Evolutionary conservation across 2,113 vertebrate species (phyloP).

Genomic region (Gambusia affinis): DNA sequence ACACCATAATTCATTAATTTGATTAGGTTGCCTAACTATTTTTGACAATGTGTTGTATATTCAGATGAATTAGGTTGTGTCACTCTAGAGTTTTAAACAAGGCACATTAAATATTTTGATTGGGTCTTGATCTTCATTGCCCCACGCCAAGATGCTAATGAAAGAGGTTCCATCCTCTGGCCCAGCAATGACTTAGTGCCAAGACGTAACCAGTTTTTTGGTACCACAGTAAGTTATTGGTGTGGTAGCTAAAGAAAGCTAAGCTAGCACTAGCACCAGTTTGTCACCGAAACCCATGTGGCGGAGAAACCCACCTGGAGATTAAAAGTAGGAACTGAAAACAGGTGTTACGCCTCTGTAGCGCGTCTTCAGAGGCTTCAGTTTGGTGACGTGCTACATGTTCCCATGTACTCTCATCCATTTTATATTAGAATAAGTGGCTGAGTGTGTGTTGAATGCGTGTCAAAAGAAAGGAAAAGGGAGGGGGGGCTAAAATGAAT

Average conservation of each 20-base stretch:
- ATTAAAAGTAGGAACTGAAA: slow-evolving; percentile 12
- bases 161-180: too few relatives aligned
- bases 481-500: slow-evolving; percentile 28
- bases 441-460: slow-evolving; percentile 22
- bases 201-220: too few relatives aligned
- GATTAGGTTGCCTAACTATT: too few relatives aligned
- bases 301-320: background rate
- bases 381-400: slow-evolving; percentile 1
- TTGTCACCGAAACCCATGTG: background rate
- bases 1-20: too few relatives aligned
- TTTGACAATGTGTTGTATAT: too few relatives aligned
- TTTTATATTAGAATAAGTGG: slow-evolving; percentile 18
- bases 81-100: too few relatives aligned
- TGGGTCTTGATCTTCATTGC: too few relatives aligned
- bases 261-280: background rate
- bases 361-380: background rate
- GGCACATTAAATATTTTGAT: too few relatives aligned
- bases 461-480: slow-evolving; percentile 22
- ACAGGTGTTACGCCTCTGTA: slow-evolving; percentile 26
- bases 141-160: too few relatives aligned
- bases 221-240: background rate
- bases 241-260: background rate
- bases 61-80: too few relatives aligned
- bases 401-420: slow-evolving; percentile 10
- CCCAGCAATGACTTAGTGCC: too few relatives aligned